phyloP scores from a whole-genome alignment of 1,140 invertebrate genomes.

The Diabrotica virgifera region DNA sequence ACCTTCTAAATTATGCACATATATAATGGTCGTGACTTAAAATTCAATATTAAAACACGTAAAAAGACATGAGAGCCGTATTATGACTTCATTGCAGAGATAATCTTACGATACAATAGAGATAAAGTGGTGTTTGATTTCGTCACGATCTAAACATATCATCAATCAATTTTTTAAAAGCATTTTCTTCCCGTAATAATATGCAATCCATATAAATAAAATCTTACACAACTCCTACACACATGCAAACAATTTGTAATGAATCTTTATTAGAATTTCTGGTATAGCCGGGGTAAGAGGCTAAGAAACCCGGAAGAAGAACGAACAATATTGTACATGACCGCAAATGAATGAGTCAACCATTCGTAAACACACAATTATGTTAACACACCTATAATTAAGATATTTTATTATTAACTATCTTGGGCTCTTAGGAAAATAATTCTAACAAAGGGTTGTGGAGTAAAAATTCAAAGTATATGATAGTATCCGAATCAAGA shows the following conservation, averaged over 20 bases:
- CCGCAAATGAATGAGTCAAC: neutral
- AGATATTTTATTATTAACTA: no score
- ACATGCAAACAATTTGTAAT: slow-evolving; percentile 14
- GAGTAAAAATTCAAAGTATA: no score
- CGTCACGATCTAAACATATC: slow-evolving; percentile 15
- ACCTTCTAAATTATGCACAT: slow-evolving; percentile 1
- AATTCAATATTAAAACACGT: neutral
- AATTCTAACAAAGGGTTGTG: no score
- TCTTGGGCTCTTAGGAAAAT: no score
- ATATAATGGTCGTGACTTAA: neutral
- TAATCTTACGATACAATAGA: slow-evolving; percentile 11
- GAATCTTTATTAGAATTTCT: slow-evolving; percentile 7
- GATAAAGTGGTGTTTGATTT: slow-evolving; percentile 14
- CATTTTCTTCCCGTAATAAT: slow-evolving; percentile 14
- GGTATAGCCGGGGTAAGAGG: neutral
- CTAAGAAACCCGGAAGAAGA: neutral
- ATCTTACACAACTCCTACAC: slow-evolving; percentile 12
- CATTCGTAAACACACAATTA: no score
- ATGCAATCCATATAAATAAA: slow-evolving; percentile 16
- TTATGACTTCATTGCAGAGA: slow-evolving; percentile 8
- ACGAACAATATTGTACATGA: neutral
- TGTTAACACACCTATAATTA: no score
- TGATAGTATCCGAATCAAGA: no score
- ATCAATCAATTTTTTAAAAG: slow-evolving; percentile 14
- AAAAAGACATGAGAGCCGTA: neutral